phyloP scores from a whole-genome alignment of 2,888 invertebrate species.

The Drosophila setosimentum region DNA sequence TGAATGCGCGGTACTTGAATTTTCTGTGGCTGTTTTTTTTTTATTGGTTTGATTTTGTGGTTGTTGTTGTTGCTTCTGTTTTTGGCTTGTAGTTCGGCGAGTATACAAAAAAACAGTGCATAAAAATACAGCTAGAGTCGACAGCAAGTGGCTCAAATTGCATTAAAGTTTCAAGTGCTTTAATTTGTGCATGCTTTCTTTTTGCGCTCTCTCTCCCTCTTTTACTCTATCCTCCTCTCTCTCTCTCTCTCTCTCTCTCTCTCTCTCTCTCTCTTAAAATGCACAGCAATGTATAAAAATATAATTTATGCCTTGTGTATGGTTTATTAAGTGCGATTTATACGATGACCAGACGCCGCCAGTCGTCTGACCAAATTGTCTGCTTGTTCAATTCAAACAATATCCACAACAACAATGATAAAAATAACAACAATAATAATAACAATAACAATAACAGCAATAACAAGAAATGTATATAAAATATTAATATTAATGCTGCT shows the following conservation, averaged over 20 bases:
- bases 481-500: slow-evolving; percentile 64
- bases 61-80: slow-evolving; percentile 24
- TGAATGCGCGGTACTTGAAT: slow-evolving; percentile 45
- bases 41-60: neutral
- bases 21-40: slow-evolving; percentile 15
- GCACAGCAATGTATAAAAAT: slow-evolving; percentile 53
- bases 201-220: too few relatives aligned
- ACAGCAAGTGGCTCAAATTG: slow-evolving; percentile 59
- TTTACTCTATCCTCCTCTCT: neutral
- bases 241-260: neutral
- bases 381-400: slow-evolving; percentile 40
- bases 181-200: slow-evolving; percentile 46
- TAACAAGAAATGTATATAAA: slow-evolving; percentile 25
- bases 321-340: slow-evolving; percentile 80
- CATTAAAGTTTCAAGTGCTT: slow-evolving; percentile 76
- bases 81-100: slow-evolving; percentile 34
- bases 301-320: slow-evolving; percentile 74
- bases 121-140: slow-evolving; percentile 31
- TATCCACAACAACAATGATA: slow-evolving; percentile 22
- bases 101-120: slow-evolving; percentile 21
- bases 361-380: slow-evolving; percentile 52
- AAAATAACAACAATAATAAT: slow-evolving; percentile 3
- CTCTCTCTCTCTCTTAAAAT: slow-evolving; percentile 20
- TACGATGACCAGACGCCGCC: slow-evolving; percentile 68
- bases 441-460: slow-evolving; percentile 13